Percentiles rank a stretch among this genome's conserved stretches.
phyloP scores from a whole-genome alignment of 2,113 vertebrate species.

The Laticauda laticaudata region DNA sequence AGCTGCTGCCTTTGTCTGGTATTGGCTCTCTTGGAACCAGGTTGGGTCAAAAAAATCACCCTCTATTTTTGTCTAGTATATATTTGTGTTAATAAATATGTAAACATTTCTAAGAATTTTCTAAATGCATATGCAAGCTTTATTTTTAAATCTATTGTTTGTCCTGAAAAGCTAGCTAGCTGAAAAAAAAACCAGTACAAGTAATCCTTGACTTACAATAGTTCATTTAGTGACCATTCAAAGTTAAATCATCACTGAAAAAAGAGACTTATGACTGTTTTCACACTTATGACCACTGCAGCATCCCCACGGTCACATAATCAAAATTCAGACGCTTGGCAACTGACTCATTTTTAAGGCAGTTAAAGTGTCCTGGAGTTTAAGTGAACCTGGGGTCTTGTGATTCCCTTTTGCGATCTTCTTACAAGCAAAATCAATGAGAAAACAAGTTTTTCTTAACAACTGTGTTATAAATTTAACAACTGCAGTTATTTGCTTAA shows the following conservation, averaged over 20 bases:
- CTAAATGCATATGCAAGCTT: not conserved
- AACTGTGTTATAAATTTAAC: not conserved
- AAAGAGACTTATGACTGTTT: not conserved
- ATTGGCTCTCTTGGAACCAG: too few species aligned
- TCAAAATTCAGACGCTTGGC: not conserved
- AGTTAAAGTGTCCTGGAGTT: not conserved
- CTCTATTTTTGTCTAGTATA: not conserved
- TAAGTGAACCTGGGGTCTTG: not conserved
- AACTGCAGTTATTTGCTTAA: not conserved
- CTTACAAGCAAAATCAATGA: not conserved
- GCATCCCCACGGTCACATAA: not conserved
- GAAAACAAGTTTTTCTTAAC: not conserved
- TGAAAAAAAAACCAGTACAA: not conserved
- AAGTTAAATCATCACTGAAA: not conserved
- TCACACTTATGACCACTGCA: not conserved
- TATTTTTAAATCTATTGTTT: not conserved
- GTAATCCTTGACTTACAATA: not conserved
- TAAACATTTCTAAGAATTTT: not conserved
- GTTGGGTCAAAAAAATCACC: too few species aligned
- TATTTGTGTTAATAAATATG: too few species aligned
- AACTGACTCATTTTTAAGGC: too few species aligned
- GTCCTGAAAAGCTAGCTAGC: not conserved
- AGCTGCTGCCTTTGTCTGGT: too few species aligned
- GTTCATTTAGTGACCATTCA: not conserved
- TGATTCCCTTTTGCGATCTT: not conserved